phyloP scores from a whole-genome alignment of 2,113 vertebrate species.

The Procapra przewalskii region DNA sequence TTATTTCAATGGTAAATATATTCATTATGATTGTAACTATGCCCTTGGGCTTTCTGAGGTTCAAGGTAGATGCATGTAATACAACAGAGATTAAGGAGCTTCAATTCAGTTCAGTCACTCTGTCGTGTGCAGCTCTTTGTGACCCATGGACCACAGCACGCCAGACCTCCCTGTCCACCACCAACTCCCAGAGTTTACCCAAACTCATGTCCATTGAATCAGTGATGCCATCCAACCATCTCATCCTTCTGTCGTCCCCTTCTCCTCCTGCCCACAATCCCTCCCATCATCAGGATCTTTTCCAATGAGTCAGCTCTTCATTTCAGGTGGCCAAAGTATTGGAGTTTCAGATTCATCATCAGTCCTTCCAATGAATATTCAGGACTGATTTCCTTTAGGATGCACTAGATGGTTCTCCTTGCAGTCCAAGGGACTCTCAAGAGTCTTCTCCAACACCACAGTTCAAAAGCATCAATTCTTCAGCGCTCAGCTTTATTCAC shows the following conservation, averaged over 20 bases:
- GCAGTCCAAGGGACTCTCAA: not conserved
- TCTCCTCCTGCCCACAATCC: not conserved
- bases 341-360: not conserved
- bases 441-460: not conserved
- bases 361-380: not conserved
- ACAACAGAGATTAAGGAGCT: not conserved
- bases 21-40: not conserved
- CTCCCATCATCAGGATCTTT: not conserved
- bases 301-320: not conserved
- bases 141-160: rapidly evolving
- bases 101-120: not conserved
- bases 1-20: not conserved
- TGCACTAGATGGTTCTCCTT: not conserved
- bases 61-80: not conserved
- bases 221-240: not conserved
- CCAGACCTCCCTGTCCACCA: not conserved
- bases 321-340: not conserved
- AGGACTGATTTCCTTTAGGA: not conserved
- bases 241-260: not conserved
- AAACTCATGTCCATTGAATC: not conserved
- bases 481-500: rapidly evolving
- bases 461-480: not conserved
- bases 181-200: not conserved
- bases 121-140: not conserved
- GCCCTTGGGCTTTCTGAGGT: not conserved